phyloP scores from a whole-genome alignment of 2,888 invertebrate species.

The Villa cingulata region DNA sequence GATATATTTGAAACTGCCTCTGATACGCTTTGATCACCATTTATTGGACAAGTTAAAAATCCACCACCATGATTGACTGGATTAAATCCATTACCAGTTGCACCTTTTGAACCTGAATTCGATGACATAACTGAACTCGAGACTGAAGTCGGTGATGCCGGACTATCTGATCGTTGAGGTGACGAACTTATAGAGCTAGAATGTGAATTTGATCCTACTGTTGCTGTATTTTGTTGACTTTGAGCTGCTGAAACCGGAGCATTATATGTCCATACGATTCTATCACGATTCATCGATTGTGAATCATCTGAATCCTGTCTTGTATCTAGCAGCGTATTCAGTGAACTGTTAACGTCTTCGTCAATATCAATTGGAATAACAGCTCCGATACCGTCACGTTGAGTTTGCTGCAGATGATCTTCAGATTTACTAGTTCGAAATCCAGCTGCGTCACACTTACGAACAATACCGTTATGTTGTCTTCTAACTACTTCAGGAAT shows the following conservation, averaged over 20 bases:
- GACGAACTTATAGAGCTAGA: conserved; percentile 38
- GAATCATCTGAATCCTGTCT: conserved; percentile 43
- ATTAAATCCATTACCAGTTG: conserved; percentile 17
- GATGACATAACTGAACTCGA: conserved; percentile 80
- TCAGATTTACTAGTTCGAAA: conserved; percentile 84
- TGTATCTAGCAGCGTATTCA: conserved; percentile 80
- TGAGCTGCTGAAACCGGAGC: conserved; percentile 46
- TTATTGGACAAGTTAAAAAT: conserved; percentile 29
- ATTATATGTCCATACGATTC: conserved; percentile 87
- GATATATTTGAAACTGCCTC: conserved; percentile 82
- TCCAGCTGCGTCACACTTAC: conserved; percentile 45
- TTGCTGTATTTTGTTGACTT: conserved; percentile 38
- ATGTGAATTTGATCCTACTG: conserved; percentile 28
- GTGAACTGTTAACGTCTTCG: conserved; percentile 84
- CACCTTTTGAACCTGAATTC: conserved; percentile 52
- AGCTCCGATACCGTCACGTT: conserved; percentile 51
- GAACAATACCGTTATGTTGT: conserved; percentile 39
- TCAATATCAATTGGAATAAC: conserved; percentile 79
- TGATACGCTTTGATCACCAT: conserved; percentile 64
- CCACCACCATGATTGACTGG: conserved; percentile 14
- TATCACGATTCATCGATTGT: conserved; percentile 35
- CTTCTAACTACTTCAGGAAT: conserved; percentile 28
- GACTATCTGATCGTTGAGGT: conserved; percentile 49
- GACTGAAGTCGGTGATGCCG: conserved; percentile 71
- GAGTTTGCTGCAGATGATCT: conserved; percentile 67